phyloP scores from a whole-genome alignment of 2,113 vertebrate genomes.

The Corythaeola cristata region DNA sequence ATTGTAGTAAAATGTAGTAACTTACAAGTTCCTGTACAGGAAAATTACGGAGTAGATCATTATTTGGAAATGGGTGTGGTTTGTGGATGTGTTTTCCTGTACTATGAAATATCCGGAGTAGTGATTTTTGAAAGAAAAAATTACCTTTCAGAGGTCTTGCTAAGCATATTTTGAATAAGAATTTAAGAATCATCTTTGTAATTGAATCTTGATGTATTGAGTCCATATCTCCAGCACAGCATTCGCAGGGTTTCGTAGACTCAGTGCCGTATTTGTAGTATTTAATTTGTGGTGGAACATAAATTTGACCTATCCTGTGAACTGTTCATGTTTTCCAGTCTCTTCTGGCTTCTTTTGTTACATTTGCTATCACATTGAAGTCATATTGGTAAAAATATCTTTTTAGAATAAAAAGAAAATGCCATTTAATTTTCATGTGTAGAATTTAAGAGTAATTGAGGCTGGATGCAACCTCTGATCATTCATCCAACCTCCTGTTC shows the following conservation, averaged over 20 bases:
- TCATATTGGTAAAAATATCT: neutral
- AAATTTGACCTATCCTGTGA: neutral
- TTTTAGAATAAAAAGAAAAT: neutral
- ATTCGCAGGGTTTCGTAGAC: neutral
- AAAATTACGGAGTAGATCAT: neutral
- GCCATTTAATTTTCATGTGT: neutral
- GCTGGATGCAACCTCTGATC: neutral
- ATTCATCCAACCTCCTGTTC: neutral
- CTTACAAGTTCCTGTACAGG: neutral
- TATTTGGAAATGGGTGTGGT: neutral
- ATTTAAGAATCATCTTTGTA: neutral
- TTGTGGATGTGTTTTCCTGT: slow-evolving; percentile 2
- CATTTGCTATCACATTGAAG: neutral
- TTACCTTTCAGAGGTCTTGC: neutral
- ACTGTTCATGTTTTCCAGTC: neutral
- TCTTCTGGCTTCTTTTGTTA: neutral
- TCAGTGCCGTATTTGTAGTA: neutral
- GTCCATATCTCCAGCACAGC: fast-evolving
- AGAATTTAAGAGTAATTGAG: neutral
- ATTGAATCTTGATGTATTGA: neutral
- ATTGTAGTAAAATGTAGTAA: neutral
- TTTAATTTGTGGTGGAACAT: neutral
- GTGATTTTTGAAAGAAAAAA: neutral
- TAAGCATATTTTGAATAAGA: neutral
- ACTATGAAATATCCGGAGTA: neutral